Percentiles rank a stretch among this genome's conserved stretches.
These are phyloP conservation scores for Dermatophagoides farinae DNA, from an alignment of 1,140 invertebrate species.

Conservation along the genomic window DNA sequence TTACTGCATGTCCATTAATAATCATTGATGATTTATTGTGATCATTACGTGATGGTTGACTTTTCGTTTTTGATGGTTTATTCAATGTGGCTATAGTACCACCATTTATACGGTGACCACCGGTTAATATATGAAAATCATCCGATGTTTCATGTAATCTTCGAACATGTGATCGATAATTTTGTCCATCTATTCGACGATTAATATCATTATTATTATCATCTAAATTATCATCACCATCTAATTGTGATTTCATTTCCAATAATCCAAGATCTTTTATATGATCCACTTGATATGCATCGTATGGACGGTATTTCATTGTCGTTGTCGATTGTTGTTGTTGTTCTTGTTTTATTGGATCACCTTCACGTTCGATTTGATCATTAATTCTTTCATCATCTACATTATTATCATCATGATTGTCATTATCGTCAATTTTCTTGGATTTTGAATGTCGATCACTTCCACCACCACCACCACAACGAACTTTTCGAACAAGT, in stretches of 20 bases:
- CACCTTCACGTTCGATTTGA: not conserved
- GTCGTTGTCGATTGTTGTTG: not conserved
- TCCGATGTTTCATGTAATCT: not conserved
- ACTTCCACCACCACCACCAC: not conserved
- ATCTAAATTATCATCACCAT: not conserved
- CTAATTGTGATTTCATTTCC: not conserved
- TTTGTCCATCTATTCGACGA: not conserved
- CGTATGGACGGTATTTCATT: not conserved
- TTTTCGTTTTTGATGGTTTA: not conserved
- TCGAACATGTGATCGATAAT: not conserved
- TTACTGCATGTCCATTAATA: not conserved
- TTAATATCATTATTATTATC: not conserved
- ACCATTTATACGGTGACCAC: not conserved
- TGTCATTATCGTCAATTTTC: not conserved
- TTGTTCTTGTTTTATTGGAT: not conserved
- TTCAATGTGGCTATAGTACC: not conserved
- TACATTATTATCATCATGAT: not conserved
- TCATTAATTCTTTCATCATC: not conserved
- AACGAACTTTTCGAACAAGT: not conserved
- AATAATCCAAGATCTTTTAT: slow-evolving; percentile 6
- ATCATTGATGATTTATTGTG: not conserved
- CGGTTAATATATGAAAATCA: not conserved
- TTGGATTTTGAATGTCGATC: not conserved
- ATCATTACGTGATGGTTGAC: not conserved
- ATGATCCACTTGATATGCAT: not conserved